These are phyloP conservation scores for Oceanodroma leucorhoa DNA, from an alignment of 2,797 vertebrate genomes.

Conservation along the genomic window DNA sequence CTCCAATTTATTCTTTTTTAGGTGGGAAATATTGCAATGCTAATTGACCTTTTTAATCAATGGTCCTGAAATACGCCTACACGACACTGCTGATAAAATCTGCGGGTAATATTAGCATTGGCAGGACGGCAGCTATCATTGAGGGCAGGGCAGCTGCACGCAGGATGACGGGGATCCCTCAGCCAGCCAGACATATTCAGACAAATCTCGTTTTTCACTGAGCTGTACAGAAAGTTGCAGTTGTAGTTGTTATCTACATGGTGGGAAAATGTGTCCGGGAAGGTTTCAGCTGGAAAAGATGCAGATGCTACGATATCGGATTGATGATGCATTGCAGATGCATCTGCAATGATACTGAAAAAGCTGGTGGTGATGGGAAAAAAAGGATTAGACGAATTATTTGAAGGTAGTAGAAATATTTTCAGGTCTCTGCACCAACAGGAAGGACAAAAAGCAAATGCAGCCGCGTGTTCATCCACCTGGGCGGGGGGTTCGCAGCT, in stretches of 20 bases:
- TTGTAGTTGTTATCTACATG: not conserved
- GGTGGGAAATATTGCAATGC: not conserved
- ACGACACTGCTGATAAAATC: not conserved
- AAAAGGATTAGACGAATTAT: not conserved
- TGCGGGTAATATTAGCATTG: not conserved
- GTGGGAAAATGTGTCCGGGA: not conserved
- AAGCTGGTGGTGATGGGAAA: not conserved
- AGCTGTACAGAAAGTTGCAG: not conserved
- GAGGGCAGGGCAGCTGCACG: not conserved
- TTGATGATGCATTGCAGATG: not conserved
- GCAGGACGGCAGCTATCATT: not conserved
- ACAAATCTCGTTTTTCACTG: not conserved
- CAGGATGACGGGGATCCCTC: not conserved
- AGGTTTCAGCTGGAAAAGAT: not conserved
- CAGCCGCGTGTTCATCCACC: not conserved
- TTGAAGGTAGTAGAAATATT: not conserved
- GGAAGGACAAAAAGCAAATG: not conserved
- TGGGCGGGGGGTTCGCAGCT: rapidly evolving
- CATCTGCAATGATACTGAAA: not conserved
- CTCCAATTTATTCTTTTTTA: not conserved
- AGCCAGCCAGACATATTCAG: not conserved
- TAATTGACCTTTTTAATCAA: not conserved
- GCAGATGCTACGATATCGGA: no score
- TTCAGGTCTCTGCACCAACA: not conserved
- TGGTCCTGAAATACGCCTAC: not conserved